These are phyloP conservation scores for Natrix natrix DNA, from an alignment of 2,797 vertebrate species.

Conservation along the genomic window DNA sequence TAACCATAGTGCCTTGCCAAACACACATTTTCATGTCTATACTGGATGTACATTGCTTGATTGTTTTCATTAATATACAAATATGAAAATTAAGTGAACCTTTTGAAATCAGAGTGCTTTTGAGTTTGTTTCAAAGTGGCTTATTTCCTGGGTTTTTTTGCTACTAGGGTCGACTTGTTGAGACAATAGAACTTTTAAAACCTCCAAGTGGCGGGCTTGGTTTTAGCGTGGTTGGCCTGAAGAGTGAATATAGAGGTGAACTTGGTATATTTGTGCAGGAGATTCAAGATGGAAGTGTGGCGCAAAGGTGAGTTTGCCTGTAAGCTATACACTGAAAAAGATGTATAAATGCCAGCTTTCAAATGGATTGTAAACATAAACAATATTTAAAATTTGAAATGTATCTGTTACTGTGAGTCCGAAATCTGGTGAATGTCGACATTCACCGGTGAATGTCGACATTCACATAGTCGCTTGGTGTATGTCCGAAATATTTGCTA, in stretches of 20 bases:
- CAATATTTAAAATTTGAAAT: neutral
- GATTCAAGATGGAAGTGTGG: slow-evolving; percentile 91
- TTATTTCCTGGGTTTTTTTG: slow-evolving; percentile 29
- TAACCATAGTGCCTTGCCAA: neutral
- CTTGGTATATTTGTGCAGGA: slow-evolving; percentile 98
- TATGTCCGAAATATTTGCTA: too few species aligned
- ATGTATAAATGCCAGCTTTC: neutral
- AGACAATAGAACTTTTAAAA: slow-evolving; percentile 86
- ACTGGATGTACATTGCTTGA: neutral
- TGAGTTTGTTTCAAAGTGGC: slow-evolving; percentile 13
- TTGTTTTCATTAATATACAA: neutral
- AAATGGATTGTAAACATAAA: neutral
- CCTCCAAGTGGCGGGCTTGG: slow-evolving; percentile 87
- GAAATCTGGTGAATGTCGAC: too few species aligned
- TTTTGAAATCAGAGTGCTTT: neutral
- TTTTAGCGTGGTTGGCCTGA: slow-evolving; percentile 94
- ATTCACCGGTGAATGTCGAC: too few species aligned
- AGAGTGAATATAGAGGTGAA: slow-evolving; percentile 92
- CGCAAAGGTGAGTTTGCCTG: slow-evolving; percentile 79
- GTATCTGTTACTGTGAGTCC: too few species aligned
- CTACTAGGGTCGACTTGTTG: slow-evolving; percentile 85
- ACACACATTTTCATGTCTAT: neutral
- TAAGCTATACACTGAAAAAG: neutral
- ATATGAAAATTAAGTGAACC: neutral
- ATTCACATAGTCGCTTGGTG: too few species aligned